Base-by-base conservation (phyloP, 2,888 invertebrate genomes). In the Plagodis dolabraria region DNA sequence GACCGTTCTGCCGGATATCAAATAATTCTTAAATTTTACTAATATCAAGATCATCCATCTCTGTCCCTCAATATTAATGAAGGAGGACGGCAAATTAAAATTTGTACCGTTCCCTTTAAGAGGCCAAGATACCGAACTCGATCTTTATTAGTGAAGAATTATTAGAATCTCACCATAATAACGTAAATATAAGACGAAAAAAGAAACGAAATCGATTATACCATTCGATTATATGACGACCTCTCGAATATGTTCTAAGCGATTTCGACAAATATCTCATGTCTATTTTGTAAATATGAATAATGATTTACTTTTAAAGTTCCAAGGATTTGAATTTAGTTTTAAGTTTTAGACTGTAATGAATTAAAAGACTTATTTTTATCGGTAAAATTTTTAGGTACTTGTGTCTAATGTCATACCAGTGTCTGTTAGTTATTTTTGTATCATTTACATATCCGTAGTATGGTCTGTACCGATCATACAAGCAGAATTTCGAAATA, bases 311-410 rank as follows among this genome's bases (percentile, higher is more conserved):
- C 69, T 69, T 72, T 76, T 69, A 69, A 81, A 78, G 79, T 84
- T 88, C 81, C 84, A 82, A 78, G 85, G 88, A 89, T 84, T 88
- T 86, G 83, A 84, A 77, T 77, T 62, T 84, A 80, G 73, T 66
- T 60, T 45, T 74, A 83, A 82, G 70, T 65, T 72, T 40, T 83
- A 80, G 77, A 63, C 64, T 70, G 40, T 83, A 85, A 83, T 76
- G 69, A 70, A 80, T 76, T 79, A 79, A 83, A 92, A 91, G 90
- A 91, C 91, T 91, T 89, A 87, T 87, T 86, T 77, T 56, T 74
- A 78, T 77, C 76, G 8, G 68, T 71, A 45, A 71, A 71, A 70
- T 67, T 59, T 70, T 71, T 73, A 74, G 71, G 60, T 70, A 75
- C 77, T 79, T 74, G 67, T 70, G 64, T 76, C 69, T 70, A 60